A percentile compares a stretch with the other conserved stretches of the same genome.
phyloP scores from a whole-genome alignment of 2,797 vertebrate species.

The Limnodromus scolopaceus region DNA sequence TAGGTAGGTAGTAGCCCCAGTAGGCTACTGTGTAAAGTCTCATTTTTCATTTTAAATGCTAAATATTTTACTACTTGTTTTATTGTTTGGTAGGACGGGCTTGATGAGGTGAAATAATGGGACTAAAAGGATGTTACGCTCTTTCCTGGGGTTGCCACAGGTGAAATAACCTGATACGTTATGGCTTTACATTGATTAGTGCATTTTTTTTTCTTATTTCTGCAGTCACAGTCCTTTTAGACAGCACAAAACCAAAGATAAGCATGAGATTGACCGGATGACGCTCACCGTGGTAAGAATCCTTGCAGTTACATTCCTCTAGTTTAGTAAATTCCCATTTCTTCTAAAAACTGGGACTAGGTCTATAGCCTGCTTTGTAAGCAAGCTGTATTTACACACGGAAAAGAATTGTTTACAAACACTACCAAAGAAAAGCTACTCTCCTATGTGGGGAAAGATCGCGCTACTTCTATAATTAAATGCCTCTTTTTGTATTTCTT shows the following conservation, averaged over 20 bases:
- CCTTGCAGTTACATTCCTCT: not conserved
- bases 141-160: not conserved
- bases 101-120: not conserved
- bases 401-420: not conserved
- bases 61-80: not conserved
- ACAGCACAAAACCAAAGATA: constrained; percentile 99
- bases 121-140: not conserved
- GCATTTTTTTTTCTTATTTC: not conserved
- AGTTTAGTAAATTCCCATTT: not conserved
- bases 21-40: not conserved
- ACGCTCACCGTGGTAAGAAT: constrained; percentile 95
- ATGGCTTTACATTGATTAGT: not conserved
- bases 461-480: rapidly evolving
- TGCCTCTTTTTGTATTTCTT: rapidly evolving
- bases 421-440: not conserved
- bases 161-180: not conserved
- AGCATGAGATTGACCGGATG: constrained; percentile 98
- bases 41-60: not conserved
- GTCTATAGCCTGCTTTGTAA: not conserved
- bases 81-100: not conserved
- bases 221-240: constrained; percentile 96
- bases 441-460: not conserved
- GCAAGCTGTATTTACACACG: rapidly evolving
- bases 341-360: not conserved
- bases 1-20: not conserved